Conservation (phyloP, 2,888 invertebrate species). For the Lithophane leautieri region DNA sequence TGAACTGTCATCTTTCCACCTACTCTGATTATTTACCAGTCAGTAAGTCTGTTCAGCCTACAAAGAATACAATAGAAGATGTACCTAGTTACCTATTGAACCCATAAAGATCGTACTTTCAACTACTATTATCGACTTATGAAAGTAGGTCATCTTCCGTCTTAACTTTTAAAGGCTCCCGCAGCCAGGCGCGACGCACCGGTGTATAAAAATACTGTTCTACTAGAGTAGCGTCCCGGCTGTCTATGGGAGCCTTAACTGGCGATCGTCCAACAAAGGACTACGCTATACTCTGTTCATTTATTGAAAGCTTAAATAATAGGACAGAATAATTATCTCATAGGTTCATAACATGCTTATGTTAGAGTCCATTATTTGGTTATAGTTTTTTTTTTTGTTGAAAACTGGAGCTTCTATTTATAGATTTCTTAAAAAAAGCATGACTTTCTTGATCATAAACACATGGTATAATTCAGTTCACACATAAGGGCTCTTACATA, state of each 20-base stretch:
- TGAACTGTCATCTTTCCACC: neutral
- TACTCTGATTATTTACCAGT: neutral
- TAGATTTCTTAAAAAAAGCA: neutral
- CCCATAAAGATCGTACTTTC: neutral
- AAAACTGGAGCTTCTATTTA: neutral
- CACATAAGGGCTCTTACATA: too few species aligned
- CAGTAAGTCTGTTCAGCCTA: neutral
- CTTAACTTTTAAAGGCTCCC: neutral
- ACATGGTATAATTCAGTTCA: neutral
- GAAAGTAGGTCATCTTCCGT: constrained; percentile 29
- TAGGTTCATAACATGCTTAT: neutral
- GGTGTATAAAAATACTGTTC: neutral
- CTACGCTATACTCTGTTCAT: neutral
- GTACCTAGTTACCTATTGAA: neutral
- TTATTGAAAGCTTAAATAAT: too few species aligned
- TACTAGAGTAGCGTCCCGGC: too few species aligned
- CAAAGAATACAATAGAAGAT: neutral
- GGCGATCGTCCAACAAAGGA: constrained; percentile 29
- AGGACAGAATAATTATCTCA: neutral
- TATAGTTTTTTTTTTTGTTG: neutral
- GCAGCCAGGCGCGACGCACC: too few species aligned
- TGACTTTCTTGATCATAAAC: neutral
- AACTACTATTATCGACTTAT: neutral
- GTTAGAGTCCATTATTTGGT: neutral
- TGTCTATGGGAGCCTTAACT: neutral